Percentiles rank a stretch among this genome's conserved stretches.
Evolutionary conservation across 2,113 vertebrate genomes (phyloP).

Genomic region (Cottus gobio): DNA sequence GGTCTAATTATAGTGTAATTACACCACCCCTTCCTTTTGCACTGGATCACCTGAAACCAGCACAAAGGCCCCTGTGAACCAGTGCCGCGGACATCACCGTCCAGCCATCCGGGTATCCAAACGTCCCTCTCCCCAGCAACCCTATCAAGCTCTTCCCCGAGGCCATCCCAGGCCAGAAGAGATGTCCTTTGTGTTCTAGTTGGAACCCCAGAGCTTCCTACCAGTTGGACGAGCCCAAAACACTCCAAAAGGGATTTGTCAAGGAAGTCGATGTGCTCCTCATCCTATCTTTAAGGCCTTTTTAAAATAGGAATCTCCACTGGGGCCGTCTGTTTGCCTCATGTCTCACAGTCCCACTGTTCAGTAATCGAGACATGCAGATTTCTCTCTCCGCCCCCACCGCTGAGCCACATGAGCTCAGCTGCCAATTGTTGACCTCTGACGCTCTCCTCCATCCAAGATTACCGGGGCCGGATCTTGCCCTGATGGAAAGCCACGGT

Average conservation of each 20-base stretch:
- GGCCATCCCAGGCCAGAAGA: no score
- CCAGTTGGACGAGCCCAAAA: neutral
- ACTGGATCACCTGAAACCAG: neutral
- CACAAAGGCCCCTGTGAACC: neutral
- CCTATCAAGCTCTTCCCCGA: no score
- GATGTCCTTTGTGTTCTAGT: no score
- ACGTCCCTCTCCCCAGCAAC: no score
- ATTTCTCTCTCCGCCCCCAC: conserved; percentile 8
- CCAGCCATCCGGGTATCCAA: neutral
- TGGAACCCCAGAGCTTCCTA: no score
- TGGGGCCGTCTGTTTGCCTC: conserved; percentile 16
- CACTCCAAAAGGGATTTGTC: neutral
- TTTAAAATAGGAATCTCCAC: conserved; percentile 37
- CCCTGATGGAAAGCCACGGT: conserved; percentile 48
- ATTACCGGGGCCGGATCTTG: conserved; percentile 59
- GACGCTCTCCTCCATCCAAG: conserved; percentile 38
- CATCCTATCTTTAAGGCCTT: neutral
- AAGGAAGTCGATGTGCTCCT: no score
- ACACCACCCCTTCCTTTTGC: conserved; percentile 1
- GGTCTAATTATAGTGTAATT: conserved; percentile 15
- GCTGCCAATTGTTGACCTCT: conserved; percentile 56
- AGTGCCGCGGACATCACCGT: neutral
- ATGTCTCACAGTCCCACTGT: conserved; percentile 27
- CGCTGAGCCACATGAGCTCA: conserved; percentile 27
- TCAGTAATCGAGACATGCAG: conserved; percentile 55